Conservation (phyloP, 2,888 invertebrate genomes). For the Caradrina kadenii region DNA sequence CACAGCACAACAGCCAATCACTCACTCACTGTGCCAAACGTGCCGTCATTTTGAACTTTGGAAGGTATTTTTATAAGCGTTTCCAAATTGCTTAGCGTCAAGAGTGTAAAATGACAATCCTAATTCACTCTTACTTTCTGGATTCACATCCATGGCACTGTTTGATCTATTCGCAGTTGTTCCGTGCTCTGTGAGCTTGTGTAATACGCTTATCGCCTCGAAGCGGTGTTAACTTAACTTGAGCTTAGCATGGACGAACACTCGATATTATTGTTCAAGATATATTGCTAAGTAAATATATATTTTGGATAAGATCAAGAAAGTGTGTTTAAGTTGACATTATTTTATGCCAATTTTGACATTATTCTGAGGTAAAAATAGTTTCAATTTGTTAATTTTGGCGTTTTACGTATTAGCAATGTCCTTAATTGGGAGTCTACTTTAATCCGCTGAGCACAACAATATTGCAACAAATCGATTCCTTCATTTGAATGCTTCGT, state of each 20-base stretch:
- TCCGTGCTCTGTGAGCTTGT: slow-evolving; percentile 34
- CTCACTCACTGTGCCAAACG: too few relatives aligned
- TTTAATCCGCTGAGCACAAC: background rate
- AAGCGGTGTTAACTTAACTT: slow-evolving; percentile 63
- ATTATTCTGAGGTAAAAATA: background rate
- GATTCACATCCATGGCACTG: background rate
- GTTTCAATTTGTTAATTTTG: background rate
- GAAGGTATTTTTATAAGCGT: background rate
- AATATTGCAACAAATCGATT: too few relatives aligned
- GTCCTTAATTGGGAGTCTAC: background rate
- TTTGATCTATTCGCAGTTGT: slow-evolving; percentile 11
- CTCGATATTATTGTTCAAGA: slow-evolving; percentile 41
- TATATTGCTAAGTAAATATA: background rate
- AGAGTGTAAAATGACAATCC: background rate
- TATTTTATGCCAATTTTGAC: background rate
- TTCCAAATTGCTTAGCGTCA: too few relatives aligned
- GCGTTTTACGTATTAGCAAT: background rate
- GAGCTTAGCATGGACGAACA: slow-evolving; percentile 52
- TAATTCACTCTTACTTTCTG: background rate
- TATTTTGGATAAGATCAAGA: background rate
- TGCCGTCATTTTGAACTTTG: too few relatives aligned
- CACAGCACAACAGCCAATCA: too few relatives aligned
- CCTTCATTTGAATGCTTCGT: background rate
- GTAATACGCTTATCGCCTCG: slow-evolving; percentile 60
- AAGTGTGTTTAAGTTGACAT: too few relatives aligned